Evolutionary conservation across 2,113 vertebrate species (phyloP).

Genomic region (Cryptoleucopteryx plumbea): DNA sequence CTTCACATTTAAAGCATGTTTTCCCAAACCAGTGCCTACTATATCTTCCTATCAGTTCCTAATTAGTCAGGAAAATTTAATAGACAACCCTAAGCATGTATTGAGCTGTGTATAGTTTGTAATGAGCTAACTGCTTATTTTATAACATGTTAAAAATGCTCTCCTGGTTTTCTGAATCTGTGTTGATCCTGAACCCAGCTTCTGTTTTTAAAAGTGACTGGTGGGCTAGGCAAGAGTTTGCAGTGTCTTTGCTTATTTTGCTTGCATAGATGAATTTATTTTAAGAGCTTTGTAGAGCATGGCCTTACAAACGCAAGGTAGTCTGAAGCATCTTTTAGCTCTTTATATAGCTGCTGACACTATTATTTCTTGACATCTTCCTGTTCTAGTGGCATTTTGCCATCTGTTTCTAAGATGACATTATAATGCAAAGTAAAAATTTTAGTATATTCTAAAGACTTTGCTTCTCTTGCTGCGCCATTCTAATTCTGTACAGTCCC

Average conservation of each 20-base stretch:
- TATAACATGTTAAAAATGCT: not conserved
- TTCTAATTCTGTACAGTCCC: not conserved
- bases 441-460: constrained; percentile 10
- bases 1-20: not conserved
- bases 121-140: not conserved
- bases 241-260: not conserved
- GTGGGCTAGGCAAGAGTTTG: not conserved
- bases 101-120: not conserved
- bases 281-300: not conserved
- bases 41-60: not conserved
- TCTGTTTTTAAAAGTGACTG: not conserved
- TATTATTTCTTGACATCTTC: constrained; percentile 50
- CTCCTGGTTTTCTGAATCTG: not conserved
- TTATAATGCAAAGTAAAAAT: constrained; percentile 49
- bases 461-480: not conserved
- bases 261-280: constrained; percentile 19
- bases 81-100: not conserved
- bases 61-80: not conserved
- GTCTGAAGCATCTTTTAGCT: constrained; percentile 39
- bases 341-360: constrained; percentile 35
- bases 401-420: constrained; percentile 56
- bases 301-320: constrained; percentile 31
- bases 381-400: constrained; percentile 39
- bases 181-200: not conserved
- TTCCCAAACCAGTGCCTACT: not conserved